Evolutionary conservation across 2,113 vertebrate genomes (phyloP), one percentile per base, ranked within the genome.

Genomic region (Cyanoramphus novaezelandiae): DNA sequence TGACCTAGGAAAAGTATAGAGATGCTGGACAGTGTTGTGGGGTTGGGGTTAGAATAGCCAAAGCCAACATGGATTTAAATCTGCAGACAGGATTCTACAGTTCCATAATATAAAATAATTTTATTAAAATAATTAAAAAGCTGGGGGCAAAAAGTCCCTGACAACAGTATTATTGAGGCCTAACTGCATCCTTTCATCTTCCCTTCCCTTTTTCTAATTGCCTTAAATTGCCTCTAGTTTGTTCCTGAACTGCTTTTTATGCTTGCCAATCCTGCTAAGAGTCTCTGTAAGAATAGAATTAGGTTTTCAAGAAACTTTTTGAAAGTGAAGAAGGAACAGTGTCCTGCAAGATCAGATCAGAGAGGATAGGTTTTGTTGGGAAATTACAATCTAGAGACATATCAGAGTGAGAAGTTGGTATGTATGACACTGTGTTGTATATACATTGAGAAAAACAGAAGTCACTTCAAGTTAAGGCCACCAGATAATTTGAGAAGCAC

Each of bases 61-160:
- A 59, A 9, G 6, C 7, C 35, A 71, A 59, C 9, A 8, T 64
- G 83, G 21, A 46, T 14, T 59, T 64, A 75, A 75, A 47, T 31
- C 8, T 68, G 41, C 4, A 49, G 86, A 49, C 20, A 35, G 6
- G 16, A 31, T 53, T 82, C 31, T 71, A 24, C 12, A 60, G 88
- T 4, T 37, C 31, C 0, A 2, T 46, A 74, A 21, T 10, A 68
- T 37, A 9, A 43, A 64, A 50, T 33, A 60, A n/a, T 90, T 85
- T 68, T 62, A 50, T 57, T 35, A 47, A 79, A 86, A 72, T 31
- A 78, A 28, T 33, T 53, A 9, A 69, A 82, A 80, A 60, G 1
- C 8, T 27, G 13, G 4, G 3, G 10, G 1, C 0, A 24, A 31
- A 39, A 63, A 47, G 6, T 6, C 13, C 4, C 15, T 39, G 15